Conservation (phyloP, 2,888 invertebrate species). For the Tyria jacobaeae region DNA sequence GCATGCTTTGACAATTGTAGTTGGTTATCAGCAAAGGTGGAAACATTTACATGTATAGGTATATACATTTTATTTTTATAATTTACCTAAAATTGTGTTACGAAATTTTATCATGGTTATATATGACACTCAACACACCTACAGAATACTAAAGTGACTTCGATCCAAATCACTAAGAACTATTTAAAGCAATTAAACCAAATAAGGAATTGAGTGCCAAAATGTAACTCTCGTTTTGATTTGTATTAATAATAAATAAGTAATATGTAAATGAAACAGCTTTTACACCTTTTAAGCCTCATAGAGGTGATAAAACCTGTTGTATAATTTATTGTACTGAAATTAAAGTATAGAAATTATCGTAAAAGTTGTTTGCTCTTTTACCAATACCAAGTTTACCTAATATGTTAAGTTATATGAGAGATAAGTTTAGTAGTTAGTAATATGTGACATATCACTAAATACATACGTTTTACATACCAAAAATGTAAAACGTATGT, state of each 20-base stretch:
- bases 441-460: too few species aligned
- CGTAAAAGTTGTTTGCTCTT: conserved; percentile 54
- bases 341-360: conserved; percentile 81
- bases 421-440: too few species aligned
- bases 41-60: conserved; percentile 38
- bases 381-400: not conserved
- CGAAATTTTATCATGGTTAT: conserved; percentile 23
- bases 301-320: conserved; percentile 80
- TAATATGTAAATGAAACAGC: conserved; percentile 73
- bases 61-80: conserved; percentile 36
- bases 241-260: conserved; percentile 50
- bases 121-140: conserved; percentile 21
- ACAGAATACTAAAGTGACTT: conserved; percentile 17
- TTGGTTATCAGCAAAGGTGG: conserved; percentile 56
- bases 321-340: conserved; percentile 80
- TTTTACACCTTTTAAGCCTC: conserved; percentile 79
- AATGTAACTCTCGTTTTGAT: conserved; percentile 37
- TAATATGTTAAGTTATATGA: conserved; percentile 1
- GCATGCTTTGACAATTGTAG: conserved; percentile 67
- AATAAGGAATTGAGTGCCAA: conserved; percentile 58
- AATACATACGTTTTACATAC: too few species aligned
- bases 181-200: conserved; percentile 22
- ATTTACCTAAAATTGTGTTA: conserved; percentile 17
- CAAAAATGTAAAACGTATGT: too few species aligned
- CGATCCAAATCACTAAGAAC: conserved; percentile 15